phyloP scores from a whole-genome alignment of 2,888 invertebrate genomes.

The Eulithis prunata region DNA sequence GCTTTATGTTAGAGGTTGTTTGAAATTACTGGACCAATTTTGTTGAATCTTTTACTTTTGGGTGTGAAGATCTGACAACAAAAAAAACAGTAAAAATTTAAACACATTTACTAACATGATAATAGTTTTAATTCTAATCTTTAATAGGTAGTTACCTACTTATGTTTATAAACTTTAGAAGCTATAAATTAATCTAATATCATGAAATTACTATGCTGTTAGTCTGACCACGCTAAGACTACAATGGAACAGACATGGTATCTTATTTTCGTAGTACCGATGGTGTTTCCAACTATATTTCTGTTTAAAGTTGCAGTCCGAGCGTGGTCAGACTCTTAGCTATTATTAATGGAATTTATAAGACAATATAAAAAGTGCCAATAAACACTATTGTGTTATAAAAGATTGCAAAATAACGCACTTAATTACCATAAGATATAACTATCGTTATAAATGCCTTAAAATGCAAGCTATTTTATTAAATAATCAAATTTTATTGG shows the following conservation, averaged over 20 bases:
- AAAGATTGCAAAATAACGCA: background rate
- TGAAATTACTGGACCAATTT: conserved; percentile 37
- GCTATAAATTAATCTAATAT: too few species aligned
- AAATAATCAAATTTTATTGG: conserved; percentile 57
- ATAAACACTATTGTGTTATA: conserved; percentile 6
- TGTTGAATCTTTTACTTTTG: conserved; percentile 11
- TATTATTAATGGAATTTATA: background rate
- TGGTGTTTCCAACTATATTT: too few species aligned
- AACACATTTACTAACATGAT: conserved; percentile 1
- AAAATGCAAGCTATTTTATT: conserved; percentile 37
- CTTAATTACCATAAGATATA: background rate
- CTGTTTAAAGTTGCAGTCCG: too few species aligned
- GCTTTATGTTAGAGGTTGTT: conserved; percentile 33
- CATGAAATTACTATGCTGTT: too few species aligned
- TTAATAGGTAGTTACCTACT: too few species aligned
- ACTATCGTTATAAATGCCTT: conserved; percentile 14
- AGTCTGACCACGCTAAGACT: too few species aligned
- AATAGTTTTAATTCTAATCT: background rate
- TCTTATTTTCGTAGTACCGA: too few species aligned
- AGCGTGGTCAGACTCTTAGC: too few species aligned
- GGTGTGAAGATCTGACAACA: too few species aligned
- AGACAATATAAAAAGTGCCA: conserved; percentile 13
- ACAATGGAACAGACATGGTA: too few species aligned
- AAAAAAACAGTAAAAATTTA: background rate
- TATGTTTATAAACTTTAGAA: too few species aligned